Percentiles rank a stretch among this genome's conserved stretches.
These are phyloP conservation scores for Pammene fasciana DNA, from an alignment of 2,888 invertebrate genomes.

Conservation along the genomic window DNA sequence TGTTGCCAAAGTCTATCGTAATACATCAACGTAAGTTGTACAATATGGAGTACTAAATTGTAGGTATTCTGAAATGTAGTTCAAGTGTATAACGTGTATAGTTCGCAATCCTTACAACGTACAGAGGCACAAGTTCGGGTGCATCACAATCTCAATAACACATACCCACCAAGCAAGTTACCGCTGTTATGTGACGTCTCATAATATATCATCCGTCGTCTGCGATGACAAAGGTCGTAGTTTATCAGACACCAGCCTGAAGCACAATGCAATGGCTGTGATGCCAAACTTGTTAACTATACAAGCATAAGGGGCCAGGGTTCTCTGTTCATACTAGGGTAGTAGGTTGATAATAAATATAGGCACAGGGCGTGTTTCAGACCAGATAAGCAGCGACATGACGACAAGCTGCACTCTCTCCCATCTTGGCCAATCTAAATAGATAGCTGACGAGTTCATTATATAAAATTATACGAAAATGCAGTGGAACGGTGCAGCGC, in stretches of 20 bases:
- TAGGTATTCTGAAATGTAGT: constrained; percentile 16
- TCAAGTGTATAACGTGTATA: constrained; percentile 27
- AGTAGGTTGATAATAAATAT: constrained; percentile 76
- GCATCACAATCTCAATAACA: constrained; percentile 36
- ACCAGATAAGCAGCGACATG: constrained; percentile 70
- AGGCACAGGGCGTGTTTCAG: constrained; percentile 72
- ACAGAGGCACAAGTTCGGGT: constrained; percentile 22
- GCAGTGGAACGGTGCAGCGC: constrained; percentile 69
- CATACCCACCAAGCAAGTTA: constrained; percentile 25
- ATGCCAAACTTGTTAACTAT: constrained; percentile 51
- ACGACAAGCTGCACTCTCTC: constrained; percentile 43
- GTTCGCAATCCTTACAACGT: constrained; percentile 13
- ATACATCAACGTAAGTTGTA: neutral
- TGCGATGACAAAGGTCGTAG: constrained; percentile 47
- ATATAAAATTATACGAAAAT: constrained; percentile 68
- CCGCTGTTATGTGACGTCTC: constrained; percentile 39
- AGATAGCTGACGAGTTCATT: constrained; percentile 59
- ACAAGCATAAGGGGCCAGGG: constrained; percentile 52
- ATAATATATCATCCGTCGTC: constrained; percentile 49
- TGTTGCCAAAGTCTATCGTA: too few relatives aligned
- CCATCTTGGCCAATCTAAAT: constrained; percentile 54
- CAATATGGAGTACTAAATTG: neutral
- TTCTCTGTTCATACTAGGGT: constrained; percentile 55
- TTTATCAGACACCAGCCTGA: constrained; percentile 46
- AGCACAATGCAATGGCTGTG: constrained; percentile 56